A percentile compares a stretch with the other conserved stretches of the same genome.
Evolutionary conservation across 2,797 vertebrate species (phyloP).

Genomic region (Coracias cyanogaster): DNA sequence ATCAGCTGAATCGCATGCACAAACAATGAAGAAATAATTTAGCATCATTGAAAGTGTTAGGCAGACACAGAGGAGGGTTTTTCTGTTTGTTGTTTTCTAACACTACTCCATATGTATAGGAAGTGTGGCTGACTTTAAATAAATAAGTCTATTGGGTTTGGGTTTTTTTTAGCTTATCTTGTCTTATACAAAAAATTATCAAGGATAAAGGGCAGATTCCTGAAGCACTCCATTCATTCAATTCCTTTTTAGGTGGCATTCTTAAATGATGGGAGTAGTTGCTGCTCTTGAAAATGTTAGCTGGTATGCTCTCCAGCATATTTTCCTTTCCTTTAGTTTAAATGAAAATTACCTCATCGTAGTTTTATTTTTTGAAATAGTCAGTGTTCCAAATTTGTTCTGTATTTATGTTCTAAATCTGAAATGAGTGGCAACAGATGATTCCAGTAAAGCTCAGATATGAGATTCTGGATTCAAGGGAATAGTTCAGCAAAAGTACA

Average conservation of each 20-base stretch:
- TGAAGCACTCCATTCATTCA: neutral
- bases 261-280: neutral
- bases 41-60: neutral
- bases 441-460: constrained; percentile 12
- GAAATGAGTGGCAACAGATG: neutral
- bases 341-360: neutral
- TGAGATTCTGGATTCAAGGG: neutral
- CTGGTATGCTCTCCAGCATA: neutral
- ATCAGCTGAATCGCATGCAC: neutral
- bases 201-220: neutral
- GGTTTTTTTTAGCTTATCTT: neutral
- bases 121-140: neutral
- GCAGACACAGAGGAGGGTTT: neutral
- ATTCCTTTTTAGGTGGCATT: neutral
- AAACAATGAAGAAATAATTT: neutral
- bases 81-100: neutral
- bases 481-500: constrained; percentile 1
- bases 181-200: neutral
- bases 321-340: neutral
- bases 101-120: neutral
- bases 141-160: neutral
- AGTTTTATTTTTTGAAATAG: neutral
- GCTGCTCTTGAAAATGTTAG: neutral
- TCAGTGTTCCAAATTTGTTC: neutral
- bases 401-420: neutral